Evolutionary conservation across 92 coral and sea anemone genomes (phyloP), one percentile per base, ranked within the genome.

Genomic region (Parazoanthus darwini): DNA sequence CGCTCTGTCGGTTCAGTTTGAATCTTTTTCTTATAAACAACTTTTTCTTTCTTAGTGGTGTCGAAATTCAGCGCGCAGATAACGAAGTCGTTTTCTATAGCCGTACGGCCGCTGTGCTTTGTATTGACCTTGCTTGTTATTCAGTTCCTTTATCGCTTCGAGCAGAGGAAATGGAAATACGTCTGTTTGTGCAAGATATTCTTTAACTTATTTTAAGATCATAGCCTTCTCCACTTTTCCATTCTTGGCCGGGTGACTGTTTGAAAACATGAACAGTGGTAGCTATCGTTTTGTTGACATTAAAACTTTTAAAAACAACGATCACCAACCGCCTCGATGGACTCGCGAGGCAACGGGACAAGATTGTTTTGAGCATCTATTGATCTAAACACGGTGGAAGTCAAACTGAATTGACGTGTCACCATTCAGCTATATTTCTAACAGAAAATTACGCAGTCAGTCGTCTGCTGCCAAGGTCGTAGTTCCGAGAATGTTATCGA

Each of bases 401-500:
- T 50, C 56, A 50, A 50, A 50, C 56, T 50, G 11, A 50, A 50
- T 50, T 50, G 7, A 10, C 56, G 11, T 50, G 56, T 10, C 56
- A 0, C 56, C 6, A 0, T 50, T 50, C 56, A 50, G 56, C 56
- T 50, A 50, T 50, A 10, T 10, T 50, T 50, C 7, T 5, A 50
- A 50, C 11, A 50, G 6, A 50, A 50, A 50, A 6, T 50, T 5
- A 50, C 0, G 6, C 6, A 29, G 33, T 29, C 56, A 50, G 11
- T 50, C 56, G 56, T 50, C 11, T 50, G 11, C 56, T 50, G 0
- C 56, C 56, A 5, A 5, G 56, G 56, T 50, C 56, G 11, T 50
- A 67, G 73, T 67, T 67, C 73, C n/a, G 26, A 20, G 73, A 67
- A 6, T 70, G 75, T 70, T 70, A 70, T 70, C 75, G 75, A 70